phyloP scores from a whole-genome alignment of 2,888 invertebrate genomes.

The Philereme vetulata region DNA sequence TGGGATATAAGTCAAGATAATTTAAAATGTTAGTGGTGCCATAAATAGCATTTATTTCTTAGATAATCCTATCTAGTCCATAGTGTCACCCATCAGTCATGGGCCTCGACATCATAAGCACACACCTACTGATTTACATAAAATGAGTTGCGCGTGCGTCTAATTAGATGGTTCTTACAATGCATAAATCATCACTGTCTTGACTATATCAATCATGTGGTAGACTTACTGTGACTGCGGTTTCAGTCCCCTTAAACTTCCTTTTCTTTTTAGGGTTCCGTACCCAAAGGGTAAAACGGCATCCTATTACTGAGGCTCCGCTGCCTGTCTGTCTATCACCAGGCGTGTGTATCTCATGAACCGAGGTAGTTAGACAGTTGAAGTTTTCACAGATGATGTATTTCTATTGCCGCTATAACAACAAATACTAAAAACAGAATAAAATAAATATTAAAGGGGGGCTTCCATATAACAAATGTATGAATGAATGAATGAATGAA shows the following conservation, averaged over 20 bases:
- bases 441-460: too few species aligned
- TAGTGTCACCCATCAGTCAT: slow-evolving; percentile 5
- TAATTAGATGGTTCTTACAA: slow-evolving; percentile 68
- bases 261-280: too few species aligned
- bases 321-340: too few species aligned
- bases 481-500: too few species aligned
- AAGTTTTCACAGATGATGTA: too few species aligned
- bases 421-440: too few species aligned
- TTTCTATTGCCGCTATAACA: too few species aligned
- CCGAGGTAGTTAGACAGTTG: too few species aligned
- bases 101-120: slow-evolving; percentile 10
- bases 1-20: neutral
- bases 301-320: too few species aligned
- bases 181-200: slow-evolving; percentile 67
- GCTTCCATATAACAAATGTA: too few species aligned
- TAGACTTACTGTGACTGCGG: slow-evolving; percentile 3
- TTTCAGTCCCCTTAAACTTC: neutral
- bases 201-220: slow-evolving; percentile 47
- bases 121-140: slow-evolving; percentile 59
- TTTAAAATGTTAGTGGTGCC: neutral
- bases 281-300: too few species aligned
- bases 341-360: too few species aligned
- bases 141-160: slow-evolving; percentile 64
- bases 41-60: neutral
- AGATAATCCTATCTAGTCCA: neutral